phyloP scores from a whole-genome alignment of 1,140 invertebrate species.

The Caerostris extrusa region DNA sequence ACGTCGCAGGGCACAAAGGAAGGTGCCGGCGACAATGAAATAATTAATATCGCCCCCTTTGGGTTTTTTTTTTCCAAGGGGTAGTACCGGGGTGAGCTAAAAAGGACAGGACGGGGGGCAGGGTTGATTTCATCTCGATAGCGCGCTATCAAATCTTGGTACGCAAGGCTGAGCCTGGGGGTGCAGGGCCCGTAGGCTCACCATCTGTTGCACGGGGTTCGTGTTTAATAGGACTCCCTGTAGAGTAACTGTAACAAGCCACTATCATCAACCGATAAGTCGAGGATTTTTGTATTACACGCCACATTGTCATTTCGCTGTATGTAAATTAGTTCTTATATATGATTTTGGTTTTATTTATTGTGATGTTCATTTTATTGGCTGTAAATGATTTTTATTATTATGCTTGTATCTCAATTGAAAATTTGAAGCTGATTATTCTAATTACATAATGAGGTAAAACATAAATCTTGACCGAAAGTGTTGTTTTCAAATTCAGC shows the following conservation, averaged over 20 bases:
- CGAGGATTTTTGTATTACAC: slow-evolving; percentile 6
- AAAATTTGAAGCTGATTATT: too few species aligned
- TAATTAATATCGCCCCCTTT: slow-evolving; percentile 66
- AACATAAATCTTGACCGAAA: too few species aligned
- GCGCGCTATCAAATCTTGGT: slow-evolving; percentile 58
- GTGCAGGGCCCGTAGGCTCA: slow-evolving; percentile 47
- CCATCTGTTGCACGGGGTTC: slow-evolving; percentile 61
- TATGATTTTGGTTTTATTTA: not conserved
- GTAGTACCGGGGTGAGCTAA: not conserved
- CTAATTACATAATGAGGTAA: too few species aligned
- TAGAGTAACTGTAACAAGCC: not conserved
- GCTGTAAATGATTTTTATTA: too few species aligned
- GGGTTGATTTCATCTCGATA: slow-evolving; percentile 58
- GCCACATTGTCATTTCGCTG: not conserved
- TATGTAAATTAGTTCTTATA: not conserved
- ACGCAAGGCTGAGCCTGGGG: slow-evolving; percentile 65
- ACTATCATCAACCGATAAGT: slow-evolving; percentile 6
- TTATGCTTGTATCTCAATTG: too few species aligned
- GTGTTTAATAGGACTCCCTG: slow-evolving; percentile 27
- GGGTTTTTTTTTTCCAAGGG: not conserved
- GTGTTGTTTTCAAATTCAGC: too few species aligned
- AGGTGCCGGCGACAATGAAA: slow-evolving; percentile 67
- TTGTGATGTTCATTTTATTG: too few species aligned
- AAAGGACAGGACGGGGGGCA: not conserved
- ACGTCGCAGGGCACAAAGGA: slow-evolving; percentile 16